Evolutionary conservation across 1,140 invertebrate species (phyloP), one percentile per base, ranked within the genome.

Genomic region (Drosophila parvula): DNA sequence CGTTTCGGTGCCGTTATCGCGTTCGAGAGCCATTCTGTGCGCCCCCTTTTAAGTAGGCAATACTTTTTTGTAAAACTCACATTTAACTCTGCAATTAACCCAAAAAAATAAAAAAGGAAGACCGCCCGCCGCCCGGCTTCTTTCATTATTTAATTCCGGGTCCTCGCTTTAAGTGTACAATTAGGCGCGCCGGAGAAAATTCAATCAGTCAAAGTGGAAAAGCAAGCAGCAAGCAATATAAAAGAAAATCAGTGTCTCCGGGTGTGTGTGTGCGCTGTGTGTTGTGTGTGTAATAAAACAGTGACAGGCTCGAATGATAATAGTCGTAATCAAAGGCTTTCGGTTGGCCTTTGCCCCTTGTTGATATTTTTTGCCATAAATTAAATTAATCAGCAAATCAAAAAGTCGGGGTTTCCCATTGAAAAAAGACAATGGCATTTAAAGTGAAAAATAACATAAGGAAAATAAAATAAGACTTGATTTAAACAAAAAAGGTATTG

Each of bases 21-120:
- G 68, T 53, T 40, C 30, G 62, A 34, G 62, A 16, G 28, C 40
- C 11, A 57, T 27, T 65, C 43, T 56, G 27, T 34, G 28, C 32
- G 48, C 12, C 62, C 62, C 60, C 80, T 50, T 14, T 61, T 67
- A 82, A 83, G 64, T 81, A 81, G 79, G 79, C 79, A 82, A 78
- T 57, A 74, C 50, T 69, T 81, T 79, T 73, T 64, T 58, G 44
- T 43, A 75, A 63, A 48, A 79, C 47, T 74, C 55, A 50, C 63
- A 69, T 41, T 81, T 81, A 71, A 76, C 61, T 65, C 9, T 43
- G 62, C 77, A 65, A 71, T 70, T 60, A 57, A 59, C 36, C 50
- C 53, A 41, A 69, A 55, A 68, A 50, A 10, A 32, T 14, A 18
- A 47, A 48, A n/a, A 18, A 27, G 27, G 9, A 38, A 48, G 22